Conservation (phyloP, 2,797 vertebrate species). For the Triplophysa bombifrons region DNA sequence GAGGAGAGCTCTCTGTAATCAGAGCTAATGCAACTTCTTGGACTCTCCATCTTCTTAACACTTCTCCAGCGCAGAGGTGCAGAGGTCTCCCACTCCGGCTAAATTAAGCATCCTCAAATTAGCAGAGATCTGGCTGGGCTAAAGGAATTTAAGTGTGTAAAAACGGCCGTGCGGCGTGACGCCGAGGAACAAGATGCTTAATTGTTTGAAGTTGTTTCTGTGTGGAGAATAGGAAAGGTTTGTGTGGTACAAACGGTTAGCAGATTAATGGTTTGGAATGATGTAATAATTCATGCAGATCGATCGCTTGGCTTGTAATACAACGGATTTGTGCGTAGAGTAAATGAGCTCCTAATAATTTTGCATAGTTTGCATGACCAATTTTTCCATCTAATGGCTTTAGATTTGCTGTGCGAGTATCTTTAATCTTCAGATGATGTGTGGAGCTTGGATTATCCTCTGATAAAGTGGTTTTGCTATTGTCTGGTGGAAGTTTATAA, state of each 20-base stretch:
- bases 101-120: constrained; percentile 43
- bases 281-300: constrained; percentile 11
- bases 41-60: constrained; percentile 32
- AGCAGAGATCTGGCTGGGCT: constrained; percentile 33
- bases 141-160: constrained; percentile 17
- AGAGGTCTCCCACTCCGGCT: constrained; percentile 37
- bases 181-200: background rate
- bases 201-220: constrained; percentile 13
- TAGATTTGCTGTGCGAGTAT: constrained; percentile 7
- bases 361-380: constrained; percentile 25
- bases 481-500: constrained; percentile 24
- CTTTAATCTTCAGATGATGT: constrained; percentile 15
- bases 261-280: constrained; percentile 34
- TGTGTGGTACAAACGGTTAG: constrained; percentile 21
- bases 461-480: constrained; percentile 33
- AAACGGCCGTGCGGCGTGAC: background rate
- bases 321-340: constrained; percentile 15
- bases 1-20: constrained; percentile 53
- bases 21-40: constrained; percentile 45
- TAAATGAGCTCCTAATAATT: constrained; percentile 41
- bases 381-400: constrained; percentile 34
- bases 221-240: background rate
- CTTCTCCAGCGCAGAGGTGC: constrained; percentile 17
- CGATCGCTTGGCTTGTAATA: constrained; percentile 26
- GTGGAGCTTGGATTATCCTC: constrained; percentile 37